Base-by-base conservation (phyloP, 2,113 vertebrate species). In the Perccottus glenii region DNA sequence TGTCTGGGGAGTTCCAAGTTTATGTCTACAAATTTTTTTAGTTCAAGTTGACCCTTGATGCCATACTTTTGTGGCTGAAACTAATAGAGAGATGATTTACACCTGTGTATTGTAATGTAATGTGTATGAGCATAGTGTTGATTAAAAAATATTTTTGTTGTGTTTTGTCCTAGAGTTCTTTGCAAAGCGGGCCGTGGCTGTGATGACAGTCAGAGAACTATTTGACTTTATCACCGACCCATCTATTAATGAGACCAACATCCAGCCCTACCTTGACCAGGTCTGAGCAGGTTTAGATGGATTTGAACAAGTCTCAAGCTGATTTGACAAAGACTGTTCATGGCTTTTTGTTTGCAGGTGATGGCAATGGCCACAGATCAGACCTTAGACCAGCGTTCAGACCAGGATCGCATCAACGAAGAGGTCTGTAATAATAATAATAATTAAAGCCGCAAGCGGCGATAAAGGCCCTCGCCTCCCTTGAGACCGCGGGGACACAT, bases 151-250 rank as follows among this genome's bases (percentile, higher is more conserved):
- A 9, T 50, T 27, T 50, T 19, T 9, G 5, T 52, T 38, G 12
- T 32, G 33, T 47, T 64, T 33, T 60, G 50, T 19, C 56, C 27
- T 81, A 98, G 97, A 94, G 75, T 99, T 98, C 67, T 99, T 99
- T 76, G 84, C 86, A 56, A 97, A 94, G 77, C 92, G 50, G 5
- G 83, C 64, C 0, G 96, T 99, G 9, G 94, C 97, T 0, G 95
- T 95, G 67, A 99, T 98, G 98, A 99, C 96, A 0, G 92, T 98
- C 63, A 91, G 93, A 55, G 98, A 99, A 65, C 93, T 99, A 62
- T 99, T 99, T 78, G 96, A 97, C 73, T 99, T 98, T 64, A 83
- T 99, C 85, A 99, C 95, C 0, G 98, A 99, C 73, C 94, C 92
- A 2, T 96, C 96, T 0, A 93, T 98, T 77, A 97, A 94, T 32